Conservation (phyloP, 2,113 vertebrate genomes). For the Coracopsis vasa region DNA sequence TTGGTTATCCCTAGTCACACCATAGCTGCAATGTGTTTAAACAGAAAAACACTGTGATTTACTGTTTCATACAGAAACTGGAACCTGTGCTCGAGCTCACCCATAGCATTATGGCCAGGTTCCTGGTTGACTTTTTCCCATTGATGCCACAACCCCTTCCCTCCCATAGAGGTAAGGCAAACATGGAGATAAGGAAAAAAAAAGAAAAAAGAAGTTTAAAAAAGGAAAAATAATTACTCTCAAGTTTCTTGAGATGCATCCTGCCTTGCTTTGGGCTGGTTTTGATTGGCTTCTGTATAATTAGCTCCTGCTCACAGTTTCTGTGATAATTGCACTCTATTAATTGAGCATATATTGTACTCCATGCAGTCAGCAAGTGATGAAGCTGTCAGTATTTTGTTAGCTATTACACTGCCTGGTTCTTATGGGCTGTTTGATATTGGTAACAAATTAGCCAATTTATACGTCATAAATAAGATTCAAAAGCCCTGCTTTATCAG, state of each 20-base stretch:
- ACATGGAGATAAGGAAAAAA: background rate
- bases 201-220: fast-evolving
- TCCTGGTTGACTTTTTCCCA: background rate
- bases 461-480: slow-evolving; percentile 48
- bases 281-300: slow-evolving; percentile 54
- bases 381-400: slow-evolving; percentile 46
- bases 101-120: too few relatives aligned
- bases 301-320: slow-evolving; percentile 33
- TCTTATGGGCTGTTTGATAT: slow-evolving; percentile 48
- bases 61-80: background rate
- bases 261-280: slow-evolving; percentile 6
- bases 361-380: slow-evolving; percentile 28
- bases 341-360: slow-evolving; percentile 41
- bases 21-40: background rate
- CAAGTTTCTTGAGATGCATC: background rate
- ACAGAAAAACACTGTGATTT: background rate
- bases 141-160: background rate
- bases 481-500: slow-evolving; percentile 37
- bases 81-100: background rate
- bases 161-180: background rate
- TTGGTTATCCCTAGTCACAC: background rate
- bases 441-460: slow-evolving; percentile 41
- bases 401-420: slow-evolving; percentile 26
- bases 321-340: slow-evolving; percentile 45
- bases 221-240: background rate